phyloP scores from a whole-genome alignment of 2,888 invertebrate species.

The Trichopria drosophilae region DNA sequence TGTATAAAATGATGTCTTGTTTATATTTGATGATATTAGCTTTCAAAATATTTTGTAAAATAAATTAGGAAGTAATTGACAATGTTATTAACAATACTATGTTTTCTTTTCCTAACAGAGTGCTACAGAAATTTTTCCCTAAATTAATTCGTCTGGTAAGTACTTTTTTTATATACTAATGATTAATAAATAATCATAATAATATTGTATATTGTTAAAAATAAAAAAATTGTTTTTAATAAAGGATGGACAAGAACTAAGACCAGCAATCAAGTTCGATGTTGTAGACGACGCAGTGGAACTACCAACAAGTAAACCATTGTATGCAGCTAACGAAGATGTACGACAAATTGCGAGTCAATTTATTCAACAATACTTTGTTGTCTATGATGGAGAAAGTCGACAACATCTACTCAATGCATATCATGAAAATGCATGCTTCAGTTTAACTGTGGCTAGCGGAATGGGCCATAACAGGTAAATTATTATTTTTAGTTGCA shows the following conservation, averaged over 20 bases:
- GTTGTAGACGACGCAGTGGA: conserved; percentile 67
- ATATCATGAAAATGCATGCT: conserved; percentile 82
- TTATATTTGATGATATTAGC: background rate
- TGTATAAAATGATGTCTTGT: conserved; percentile 21
- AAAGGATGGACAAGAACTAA: conserved; percentile 82
- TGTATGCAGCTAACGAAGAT: conserved; percentile 65
- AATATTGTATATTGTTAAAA: background rate
- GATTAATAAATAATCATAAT: background rate
- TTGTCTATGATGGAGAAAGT: conserved; percentile 78
- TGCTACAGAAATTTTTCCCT: conserved; percentile 85
- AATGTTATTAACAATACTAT: too few relatives aligned
- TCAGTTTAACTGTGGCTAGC: conserved; percentile 63
- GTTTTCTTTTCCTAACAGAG: conserved; percentile 76
- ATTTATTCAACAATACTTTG: conserved; percentile 85
- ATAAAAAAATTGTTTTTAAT: conserved; percentile 14
- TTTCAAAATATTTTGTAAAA: background rate
- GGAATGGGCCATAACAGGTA: too few relatives aligned
- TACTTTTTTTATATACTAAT: conserved; percentile 37
- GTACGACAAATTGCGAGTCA: conserved; percentile 73
- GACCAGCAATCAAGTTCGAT: conserved; percentile 88
- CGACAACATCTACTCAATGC: conserved; percentile 80
- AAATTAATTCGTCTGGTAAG: conserved; percentile 86
- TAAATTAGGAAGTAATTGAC: too few relatives aligned
- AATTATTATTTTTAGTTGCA: too few relatives aligned
- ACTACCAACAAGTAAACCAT: conserved; percentile 72